Evolutionary conservation across 2,888 invertebrate genomes (phyloP), one percentile per base, ranked within the genome.

Genomic region (Theodoxus fluviatilis): DNA sequence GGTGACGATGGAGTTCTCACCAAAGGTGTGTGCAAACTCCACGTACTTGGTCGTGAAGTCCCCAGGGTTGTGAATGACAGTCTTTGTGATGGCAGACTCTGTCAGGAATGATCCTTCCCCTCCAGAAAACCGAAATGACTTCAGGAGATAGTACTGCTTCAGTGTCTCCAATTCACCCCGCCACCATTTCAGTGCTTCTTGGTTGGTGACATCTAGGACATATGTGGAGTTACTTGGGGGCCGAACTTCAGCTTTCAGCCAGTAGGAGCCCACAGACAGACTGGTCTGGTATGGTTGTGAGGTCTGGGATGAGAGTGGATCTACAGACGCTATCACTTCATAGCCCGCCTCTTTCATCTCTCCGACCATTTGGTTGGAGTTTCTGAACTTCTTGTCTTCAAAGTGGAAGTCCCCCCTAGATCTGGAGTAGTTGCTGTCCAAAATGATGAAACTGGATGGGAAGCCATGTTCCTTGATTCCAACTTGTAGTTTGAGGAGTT

Each of bases 121-220:
- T 57, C 94, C 94, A 80, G 94, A 94, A 79, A 94, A 94, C 87
- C 94, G 95, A 85, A 94, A 95, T 0, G 94, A 93, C 82, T 95
- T 93, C 3, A 98, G 92, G 68, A 93, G 91, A 79, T 91, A 91
- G 4, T 90, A 88, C 0, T 89, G 86, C 75, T 91, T 88, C 1
- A 96, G 76, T 0, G 89, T 88, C 79, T 92, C 91, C 4, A 97
- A 88, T 83, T 94, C 93, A 90, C 90, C 65, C 31, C 72, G 73
- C 74, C 79, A 90, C 96, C 96, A 96, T 22, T 0, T n/a, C n/a
- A n/a, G n/a, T n/a, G n/a, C n/a, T n/a, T n/a, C n/a, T n/a, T n/a
- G n/a, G n/a, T n/a, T n/a, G n/a, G n/a, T n/a, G n/a, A n/a, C n/a
- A n/a, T n/a, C n/a, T n/a, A n/a, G n/a, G n/a, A n/a, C n/a, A n/a